These are phyloP conservation scores for Babylonia areolata DNA, from an alignment of 1,140 invertebrate genomes.

Conservation along the genomic window DNA sequence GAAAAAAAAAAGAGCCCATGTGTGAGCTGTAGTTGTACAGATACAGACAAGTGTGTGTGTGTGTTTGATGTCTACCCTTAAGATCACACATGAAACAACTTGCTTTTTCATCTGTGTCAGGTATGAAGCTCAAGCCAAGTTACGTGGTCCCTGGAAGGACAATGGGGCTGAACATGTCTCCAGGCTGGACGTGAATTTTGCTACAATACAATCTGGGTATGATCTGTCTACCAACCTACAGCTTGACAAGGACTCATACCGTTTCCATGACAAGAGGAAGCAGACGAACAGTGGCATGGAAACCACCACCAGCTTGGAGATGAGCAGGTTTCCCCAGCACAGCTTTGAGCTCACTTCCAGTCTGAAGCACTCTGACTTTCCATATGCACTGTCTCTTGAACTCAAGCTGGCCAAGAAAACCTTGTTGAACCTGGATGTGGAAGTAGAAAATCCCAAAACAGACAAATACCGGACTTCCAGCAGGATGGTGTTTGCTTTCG, in stretches of 20 bases:
- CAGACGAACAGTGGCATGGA: neutral
- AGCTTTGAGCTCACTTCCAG: neutral
- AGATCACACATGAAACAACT: neutral
- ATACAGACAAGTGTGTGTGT: neutral
- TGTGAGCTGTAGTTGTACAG: neutral
- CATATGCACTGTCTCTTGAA: neutral
- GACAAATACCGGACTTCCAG: neutral
- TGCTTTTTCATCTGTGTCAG: neutral
- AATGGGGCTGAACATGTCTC: conserved; percentile 17
- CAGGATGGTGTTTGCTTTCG: neutral
- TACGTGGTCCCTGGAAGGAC: conserved; percentile 25
- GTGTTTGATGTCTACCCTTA: neutral
- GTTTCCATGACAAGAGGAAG: neutral
- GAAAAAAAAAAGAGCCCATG: too few relatives aligned
- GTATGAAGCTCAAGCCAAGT: neutral
- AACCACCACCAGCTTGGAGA: neutral
- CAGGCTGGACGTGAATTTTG: neutral
- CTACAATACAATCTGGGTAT: neutral
- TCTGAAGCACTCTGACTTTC: neutral
- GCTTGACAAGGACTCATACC: conserved; percentile 10
- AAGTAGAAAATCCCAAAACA: neutral
- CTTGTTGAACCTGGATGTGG: neutral
- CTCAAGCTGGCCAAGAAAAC: neutral
- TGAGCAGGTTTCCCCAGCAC: neutral
- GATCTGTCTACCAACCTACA: neutral